phyloP scores from a whole-genome alignment of 1,140 invertebrate genomes.

The Heliconius nattereri region DNA sequence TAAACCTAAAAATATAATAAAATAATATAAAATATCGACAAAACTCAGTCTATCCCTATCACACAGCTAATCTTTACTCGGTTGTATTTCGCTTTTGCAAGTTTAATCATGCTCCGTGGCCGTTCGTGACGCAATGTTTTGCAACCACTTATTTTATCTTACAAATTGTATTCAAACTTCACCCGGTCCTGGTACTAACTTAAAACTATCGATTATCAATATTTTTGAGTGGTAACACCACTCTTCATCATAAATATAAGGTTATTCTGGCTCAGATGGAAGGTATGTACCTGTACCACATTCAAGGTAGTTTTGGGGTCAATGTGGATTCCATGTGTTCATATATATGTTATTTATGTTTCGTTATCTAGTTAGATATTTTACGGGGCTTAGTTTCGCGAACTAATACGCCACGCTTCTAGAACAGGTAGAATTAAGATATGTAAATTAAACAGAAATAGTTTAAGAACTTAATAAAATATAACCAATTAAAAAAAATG shows the following conservation, averaged over 20 bases:
- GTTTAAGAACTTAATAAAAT: too few species aligned
- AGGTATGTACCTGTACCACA: too few species aligned
- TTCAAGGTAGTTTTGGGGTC: too few species aligned
- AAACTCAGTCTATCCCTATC: conserved; percentile 18
- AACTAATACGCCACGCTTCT: too few species aligned
- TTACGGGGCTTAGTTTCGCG: too few species aligned
- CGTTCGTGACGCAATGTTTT: conserved; percentile 78
- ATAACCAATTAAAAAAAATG: too few species aligned
- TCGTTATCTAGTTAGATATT: too few species aligned
- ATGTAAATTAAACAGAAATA: too few species aligned
- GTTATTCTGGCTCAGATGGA: not conserved
- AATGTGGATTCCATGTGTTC: too few species aligned
- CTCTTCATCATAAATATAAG: not conserved
- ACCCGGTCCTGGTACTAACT: not conserved
- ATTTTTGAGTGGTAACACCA: conserved; percentile 1
- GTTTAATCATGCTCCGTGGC: conserved; percentile 75
- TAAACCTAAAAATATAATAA: not conserved
- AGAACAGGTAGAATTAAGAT: too few species aligned
- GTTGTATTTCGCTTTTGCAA: conserved; percentile 79
- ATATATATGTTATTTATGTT: too few species aligned
- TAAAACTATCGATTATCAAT: conserved; percentile 4
- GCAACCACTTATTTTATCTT: conserved; percentile 79
- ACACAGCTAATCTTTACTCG: conserved; percentile 73
- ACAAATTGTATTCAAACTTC: conserved; percentile 72
- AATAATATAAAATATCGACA: conserved; percentile 39